Percentiles rank a stretch among this genome's conserved stretches.
Conservation (phyloP, 1,140 invertebrate species). For the Gonioctena quinquepunctata region DNA sequence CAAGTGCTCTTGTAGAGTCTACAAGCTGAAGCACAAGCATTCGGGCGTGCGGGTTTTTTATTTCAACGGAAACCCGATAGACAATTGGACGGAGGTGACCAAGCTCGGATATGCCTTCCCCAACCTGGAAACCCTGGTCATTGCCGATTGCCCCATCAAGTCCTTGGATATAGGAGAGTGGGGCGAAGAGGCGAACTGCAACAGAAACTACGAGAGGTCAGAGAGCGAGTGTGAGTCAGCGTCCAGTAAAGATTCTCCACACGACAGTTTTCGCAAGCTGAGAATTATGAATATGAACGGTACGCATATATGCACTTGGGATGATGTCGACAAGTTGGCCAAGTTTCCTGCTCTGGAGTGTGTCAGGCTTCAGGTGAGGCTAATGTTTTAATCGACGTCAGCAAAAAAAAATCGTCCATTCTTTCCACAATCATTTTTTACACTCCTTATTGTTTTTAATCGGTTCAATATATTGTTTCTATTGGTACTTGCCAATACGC, state of each 20-base stretch:
- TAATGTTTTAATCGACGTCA: background rate
- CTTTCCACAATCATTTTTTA: background rate
- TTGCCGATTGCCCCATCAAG: constrained; percentile 82
- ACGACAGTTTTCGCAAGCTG: constrained; percentile 66
- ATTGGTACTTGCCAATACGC: no score
- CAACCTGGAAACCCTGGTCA: constrained; percentile 77
- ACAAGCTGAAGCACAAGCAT: constrained; percentile 60
- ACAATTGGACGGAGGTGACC: constrained; percentile 78
- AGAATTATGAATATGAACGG: constrained; percentile 84
- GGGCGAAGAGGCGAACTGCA: constrained; percentile 54
- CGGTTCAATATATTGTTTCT: no score
- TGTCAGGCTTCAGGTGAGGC: constrained; percentile 75
- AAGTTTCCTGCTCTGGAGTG: constrained; percentile 81
- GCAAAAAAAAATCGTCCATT: no score
- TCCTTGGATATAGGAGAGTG: constrained; percentile 61
- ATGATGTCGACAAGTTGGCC: constrained; percentile 82
- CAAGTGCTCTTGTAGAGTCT: constrained; percentile 38
- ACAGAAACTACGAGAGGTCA: constrained; percentile 53
- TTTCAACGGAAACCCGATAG: constrained; percentile 83
- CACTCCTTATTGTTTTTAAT: background rate
- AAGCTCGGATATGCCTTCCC: constrained; percentile 85
- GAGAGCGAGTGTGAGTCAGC: constrained; percentile 59
- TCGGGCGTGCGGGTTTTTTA: constrained; percentile 74
- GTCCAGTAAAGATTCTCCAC: constrained; percentile 49
- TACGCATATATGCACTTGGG: constrained; percentile 80